These are phyloP conservation scores for Caradrina kadenii DNA, from an alignment of 2,888 invertebrate genomes.

Conservation along the genomic window DNA sequence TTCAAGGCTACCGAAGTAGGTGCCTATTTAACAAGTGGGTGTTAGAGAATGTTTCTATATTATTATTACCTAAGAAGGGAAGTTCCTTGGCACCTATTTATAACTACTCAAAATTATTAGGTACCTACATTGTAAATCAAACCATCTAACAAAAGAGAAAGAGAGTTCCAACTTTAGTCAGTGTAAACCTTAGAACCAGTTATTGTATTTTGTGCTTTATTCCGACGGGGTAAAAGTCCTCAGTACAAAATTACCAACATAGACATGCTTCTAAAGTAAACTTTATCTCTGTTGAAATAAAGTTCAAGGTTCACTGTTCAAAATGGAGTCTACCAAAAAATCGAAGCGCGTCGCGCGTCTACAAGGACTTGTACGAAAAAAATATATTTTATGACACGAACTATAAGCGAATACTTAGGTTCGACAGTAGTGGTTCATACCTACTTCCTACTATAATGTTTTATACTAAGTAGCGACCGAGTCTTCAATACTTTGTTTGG, in stretches of 20 bases:
- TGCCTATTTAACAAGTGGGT: neutral
- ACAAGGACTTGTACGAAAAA: neutral
- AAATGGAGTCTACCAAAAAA: slow-evolving; percentile 18
- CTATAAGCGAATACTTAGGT: neutral
- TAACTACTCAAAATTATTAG: too few relatives aligned
- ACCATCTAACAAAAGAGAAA: too few relatives aligned
- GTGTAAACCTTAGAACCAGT: too few relatives aligned
- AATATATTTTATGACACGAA: neutral
- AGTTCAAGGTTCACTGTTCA: slow-evolving; percentile 10
- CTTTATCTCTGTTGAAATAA: too few relatives aligned
- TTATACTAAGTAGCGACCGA: neutral
- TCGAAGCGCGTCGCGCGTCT: neutral
- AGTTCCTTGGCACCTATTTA: too few relatives aligned
- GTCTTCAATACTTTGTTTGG: slow-evolving; percentile 24
- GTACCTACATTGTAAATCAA: too few relatives aligned
- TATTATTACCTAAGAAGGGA: neutral
- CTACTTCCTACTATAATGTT: neutral
- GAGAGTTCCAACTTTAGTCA: too few relatives aligned
- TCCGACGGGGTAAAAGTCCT: too few relatives aligned
- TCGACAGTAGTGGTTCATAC: neutral
- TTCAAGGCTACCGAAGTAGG: slow-evolving; percentile 4
- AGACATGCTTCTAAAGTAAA: too few relatives aligned
- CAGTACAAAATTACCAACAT: too few relatives aligned
- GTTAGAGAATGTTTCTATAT: neutral
- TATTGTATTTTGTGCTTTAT: too few relatives aligned